Percentiles rank a stretch among this genome's conserved stretches.
Evolutionary conservation across 2,888 invertebrate species (phyloP).

Genomic region (Nemotelus nigrinus): DNA sequence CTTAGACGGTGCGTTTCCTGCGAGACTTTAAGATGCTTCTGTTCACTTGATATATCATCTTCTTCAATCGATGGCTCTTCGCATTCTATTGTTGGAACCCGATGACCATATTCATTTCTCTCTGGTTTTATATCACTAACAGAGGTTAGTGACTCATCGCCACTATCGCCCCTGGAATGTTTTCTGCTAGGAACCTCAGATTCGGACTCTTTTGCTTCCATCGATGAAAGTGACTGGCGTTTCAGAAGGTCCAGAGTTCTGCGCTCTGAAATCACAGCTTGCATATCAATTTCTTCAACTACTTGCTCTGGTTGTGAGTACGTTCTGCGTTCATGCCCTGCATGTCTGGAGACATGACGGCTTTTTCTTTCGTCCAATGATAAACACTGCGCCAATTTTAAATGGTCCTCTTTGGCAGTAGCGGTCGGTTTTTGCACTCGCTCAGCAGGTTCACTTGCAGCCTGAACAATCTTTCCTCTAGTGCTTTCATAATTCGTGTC

Average conservation of each 20-base stretch:
- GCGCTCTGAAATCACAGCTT: constrained; percentile 71
- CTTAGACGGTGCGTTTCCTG: constrained; percentile 61
- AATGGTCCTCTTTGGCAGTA: constrained; percentile 56
- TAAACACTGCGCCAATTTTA: constrained; percentile 63
- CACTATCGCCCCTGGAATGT: constrained; percentile 69
- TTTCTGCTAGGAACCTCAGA: constrained; percentile 59
- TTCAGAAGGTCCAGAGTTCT: constrained; percentile 72
- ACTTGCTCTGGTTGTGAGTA: constrained; percentile 55
- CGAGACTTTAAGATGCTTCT: constrained; percentile 61
- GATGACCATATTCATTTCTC: constrained; percentile 63
- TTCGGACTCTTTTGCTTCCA: constrained; percentile 62
- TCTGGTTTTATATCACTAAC: constrained; percentile 70
- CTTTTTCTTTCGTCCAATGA: constrained; percentile 60
- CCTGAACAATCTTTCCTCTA: constrained; percentile 52
- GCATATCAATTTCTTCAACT: constrained; percentile 68
- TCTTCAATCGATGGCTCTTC: constrained; percentile 64
- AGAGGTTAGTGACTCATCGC: constrained; percentile 76
- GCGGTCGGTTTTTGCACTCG: constrained; percentile 25
- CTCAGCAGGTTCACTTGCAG: constrained; percentile 57
- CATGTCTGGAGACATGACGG: neutral
- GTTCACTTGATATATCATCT: constrained; percentile 58
- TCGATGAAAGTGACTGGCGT: constrained; percentile 67
- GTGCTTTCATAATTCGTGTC: constrained; percentile 70
- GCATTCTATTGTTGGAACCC: constrained; percentile 65
- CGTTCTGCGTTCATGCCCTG: constrained; percentile 44